Evolutionary conservation across 2,113 vertebrate genomes (phyloP), one percentile per base, ranked within the genome.

Genomic region (Pseudopodoces humilis): DNA sequence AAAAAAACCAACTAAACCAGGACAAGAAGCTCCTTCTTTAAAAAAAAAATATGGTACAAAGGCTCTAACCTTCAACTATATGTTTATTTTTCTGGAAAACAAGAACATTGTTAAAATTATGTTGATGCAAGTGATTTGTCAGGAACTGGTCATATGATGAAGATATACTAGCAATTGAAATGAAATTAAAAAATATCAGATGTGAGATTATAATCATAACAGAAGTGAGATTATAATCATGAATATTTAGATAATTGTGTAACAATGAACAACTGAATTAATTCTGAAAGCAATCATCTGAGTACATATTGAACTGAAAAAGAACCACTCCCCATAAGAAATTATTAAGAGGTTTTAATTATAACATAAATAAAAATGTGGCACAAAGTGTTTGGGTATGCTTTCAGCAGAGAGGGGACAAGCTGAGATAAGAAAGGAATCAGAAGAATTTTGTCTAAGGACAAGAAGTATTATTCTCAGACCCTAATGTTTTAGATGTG

Each of bases 341-440:
- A 91, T 58, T 86, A 77, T 84, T 80, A 79, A 64, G 90, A 76
- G 25, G 7, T 16, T 89, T 85, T 89, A 94, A 91, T 81, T 81
- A 47, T 85, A 85, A 59, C 50, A 87, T 76, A 76, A 95, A 84
- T 80, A 94, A 90, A 69, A 82, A 37, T 15, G 55, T 75, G 43
- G 44, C 52, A 83, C 60, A 77, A 83, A 86, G 31, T 92, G 43
- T 82, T 92, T 96, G 78, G 31, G 31, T 92, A 83, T 83, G 71
- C 39, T 41, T 83, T 70, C 56, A 95, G 64, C 0, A 1, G 70
- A 74, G 64, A 92, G 59, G 23, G 91, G 83, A 92, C 70, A 91
- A 90, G 65, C 31, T 87, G 33, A 93, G 92, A 94, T 95, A 96
- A 94, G 92, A 72, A 90, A 92, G 59, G 85, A 94, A 96, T 72